Conservation (phyloP, 1,140 invertebrate species). For the Hylyphantes graminicola region DNA sequence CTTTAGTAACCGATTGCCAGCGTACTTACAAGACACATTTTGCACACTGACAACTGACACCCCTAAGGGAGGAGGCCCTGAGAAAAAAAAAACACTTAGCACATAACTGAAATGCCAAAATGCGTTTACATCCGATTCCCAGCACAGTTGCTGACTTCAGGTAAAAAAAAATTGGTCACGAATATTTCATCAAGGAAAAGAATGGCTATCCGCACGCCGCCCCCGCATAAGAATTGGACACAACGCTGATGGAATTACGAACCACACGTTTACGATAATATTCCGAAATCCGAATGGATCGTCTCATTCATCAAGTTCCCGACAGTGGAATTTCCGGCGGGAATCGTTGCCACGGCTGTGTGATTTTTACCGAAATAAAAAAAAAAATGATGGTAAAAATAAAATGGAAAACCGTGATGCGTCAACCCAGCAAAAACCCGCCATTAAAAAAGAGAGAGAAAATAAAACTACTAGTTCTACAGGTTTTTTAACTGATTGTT, state of each 20-base stretch:
- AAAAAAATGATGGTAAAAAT: background rate
- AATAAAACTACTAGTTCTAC: slow-evolving; percentile 50
- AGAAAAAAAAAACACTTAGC: no score
- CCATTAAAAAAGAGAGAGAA: slow-evolving; percentile 1
- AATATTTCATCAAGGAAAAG: no score
- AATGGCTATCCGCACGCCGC: background rate
- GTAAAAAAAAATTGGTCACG: no score
- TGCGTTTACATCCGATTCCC: no score
- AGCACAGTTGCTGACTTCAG: no score
- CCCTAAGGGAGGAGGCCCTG: no score
- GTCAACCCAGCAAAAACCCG: slow-evolving; percentile 28
- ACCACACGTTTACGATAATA: no score
- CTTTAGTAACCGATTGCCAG: no score
- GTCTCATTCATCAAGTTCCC: slow-evolving; percentile 13
- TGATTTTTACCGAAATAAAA: background rate
- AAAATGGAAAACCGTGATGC: slow-evolving; percentile 38
- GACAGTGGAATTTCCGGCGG: slow-evolving; percentile 24
- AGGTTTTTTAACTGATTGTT: slow-evolving; percentile 42
- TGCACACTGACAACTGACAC: no score
- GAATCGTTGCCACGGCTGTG: slow-evolving; percentile 9
- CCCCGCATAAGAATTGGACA: background rate
- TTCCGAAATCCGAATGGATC: background rate
- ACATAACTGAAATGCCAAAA: no score
- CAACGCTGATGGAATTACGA: background rate
- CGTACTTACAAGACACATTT: no score